phyloP scores from a whole-genome alignment of 2,113 vertebrate genomes.

The Dasypus novemcinctus region DNA sequence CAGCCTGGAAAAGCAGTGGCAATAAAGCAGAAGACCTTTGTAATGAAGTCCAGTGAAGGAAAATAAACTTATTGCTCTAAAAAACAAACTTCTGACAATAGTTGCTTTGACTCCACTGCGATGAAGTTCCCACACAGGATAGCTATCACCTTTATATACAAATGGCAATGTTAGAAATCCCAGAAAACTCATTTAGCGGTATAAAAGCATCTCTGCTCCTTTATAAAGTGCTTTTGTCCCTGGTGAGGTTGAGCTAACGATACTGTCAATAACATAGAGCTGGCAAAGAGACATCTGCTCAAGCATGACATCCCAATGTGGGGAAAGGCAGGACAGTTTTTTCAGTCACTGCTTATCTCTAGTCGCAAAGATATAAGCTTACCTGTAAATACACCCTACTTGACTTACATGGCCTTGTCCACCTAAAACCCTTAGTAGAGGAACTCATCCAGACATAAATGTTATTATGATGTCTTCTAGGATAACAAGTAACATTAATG shows the following conservation, averaged over 20 bases:
- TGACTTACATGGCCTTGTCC: constrained; percentile 69
- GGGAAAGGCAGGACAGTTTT: constrained; percentile 68
- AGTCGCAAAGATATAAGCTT: constrained; percentile 66
- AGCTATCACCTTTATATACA: not conserved
- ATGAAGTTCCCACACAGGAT: not conserved
- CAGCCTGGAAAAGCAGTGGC: not conserved
- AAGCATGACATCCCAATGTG: constrained; percentile 66
- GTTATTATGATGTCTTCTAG: not conserved
- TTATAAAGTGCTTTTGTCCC: constrained; percentile 63
- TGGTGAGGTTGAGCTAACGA: constrained; percentile 62
- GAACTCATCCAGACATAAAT: not conserved
- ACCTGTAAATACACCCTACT: constrained; percentile 46
- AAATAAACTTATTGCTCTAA: constrained; percentile 15
- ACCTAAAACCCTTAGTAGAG: not conserved
- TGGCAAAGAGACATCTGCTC: constrained; percentile 40
- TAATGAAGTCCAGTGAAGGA: constrained; percentile 24
- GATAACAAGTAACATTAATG: not conserved
- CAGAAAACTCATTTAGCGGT: constrained; percentile 60
- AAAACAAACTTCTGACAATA: constrained; percentile 33
- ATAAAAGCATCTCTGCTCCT: constrained; percentile 71
- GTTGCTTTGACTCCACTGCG: constrained; percentile 47
- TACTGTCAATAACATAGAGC: constrained; percentile 56
- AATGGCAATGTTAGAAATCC: not conserved
- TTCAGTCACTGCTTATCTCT: constrained; percentile 63
- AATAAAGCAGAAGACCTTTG: constrained; percentile 36